Base-by-base conservation (phyloP, 2,888 invertebrate species). In the Sturmia bella region DNA sequence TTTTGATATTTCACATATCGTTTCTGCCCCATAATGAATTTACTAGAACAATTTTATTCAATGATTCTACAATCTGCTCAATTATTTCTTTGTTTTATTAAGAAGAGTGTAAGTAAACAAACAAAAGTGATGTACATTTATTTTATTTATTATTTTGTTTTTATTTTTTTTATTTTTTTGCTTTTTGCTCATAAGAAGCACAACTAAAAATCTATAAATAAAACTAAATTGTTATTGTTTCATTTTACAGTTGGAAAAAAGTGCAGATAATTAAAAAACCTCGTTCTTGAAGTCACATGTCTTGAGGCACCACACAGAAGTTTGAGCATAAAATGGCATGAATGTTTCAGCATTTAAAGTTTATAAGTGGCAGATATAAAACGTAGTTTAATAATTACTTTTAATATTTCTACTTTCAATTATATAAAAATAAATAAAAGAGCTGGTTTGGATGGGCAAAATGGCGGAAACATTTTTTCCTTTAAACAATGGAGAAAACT, bases 251-350 rank as follows among this genome's bases (percentile, higher is more conserved):
- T 27, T 41, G 59, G 50, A 21, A 32, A 19, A 63, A 79, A 57
- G 45, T 57, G 27, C 54, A 64, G 81, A 81, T 81, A 81, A 81
- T 77, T 77, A 2, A 52, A 32, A 32, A 66, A 59, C 56, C 52
- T 70, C 78, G 81, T 63, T 73, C 81, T 82, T 82, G 81, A 78
- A 82, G 81, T 78, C 81, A 82, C 81, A 82, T 82, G 81, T 45
- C 54, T 50, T 57, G 45, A 7, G 17, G 57, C 57, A 69, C 21
- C 61, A 24, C 13, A 64, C 56, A 17, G 24, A 72, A 72, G 63
- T 74, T 21, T 74, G 27, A 74, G 39, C 57, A 66, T 74, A 69
- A 69, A 48, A 74, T 64, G 17, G 27, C 68, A 69, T 56, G 41
- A 56, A 70, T 70, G 39, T 69, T 69, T 17, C 45, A 45, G 24